Base-by-base conservation (phyloP, 2,888 invertebrate species). In the Himalopsyche kuldschensis region DNA sequence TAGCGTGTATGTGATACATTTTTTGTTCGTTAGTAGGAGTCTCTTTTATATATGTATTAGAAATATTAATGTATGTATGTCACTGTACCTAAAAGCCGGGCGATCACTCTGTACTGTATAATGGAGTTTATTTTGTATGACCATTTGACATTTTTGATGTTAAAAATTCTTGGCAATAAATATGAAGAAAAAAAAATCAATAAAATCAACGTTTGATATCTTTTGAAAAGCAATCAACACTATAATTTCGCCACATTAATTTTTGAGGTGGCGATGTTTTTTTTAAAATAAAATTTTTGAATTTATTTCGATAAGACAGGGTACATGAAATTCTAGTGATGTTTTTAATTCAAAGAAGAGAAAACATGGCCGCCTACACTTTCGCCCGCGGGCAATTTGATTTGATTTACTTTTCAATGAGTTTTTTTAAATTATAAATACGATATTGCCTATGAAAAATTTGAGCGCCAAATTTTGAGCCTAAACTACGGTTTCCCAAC, bases 1-100 rank as follows among this genome's bases (percentile, higher is more conserved):
- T 91, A 91, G 90, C 91, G 91, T 91, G 82, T 84, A 75, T 79
- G 84, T 83, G 83, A 78, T 84, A 79, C 84, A 83, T 41, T 48
- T 80, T 84, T 84, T 84, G 85, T 83, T 79, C 30, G 69, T 84
- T 82, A 69, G 80, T 84, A 82, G 84, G 80, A 82, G 82, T 84
- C 83, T 84, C 83, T 82, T 86, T 80, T 82, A 79, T 84, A 41
- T 41, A 41, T 41, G 15, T 41, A 86, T 81, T 82, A 76, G 31
- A 77, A 79, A 48, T 78, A 83, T 41, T 77, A 81, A 81, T 82
- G 48, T 82, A 80, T 80, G 63, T 78, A 86, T 86, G 86, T 86
- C 86, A 86, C 85, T 84, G 86, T 86, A 86, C 86, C 86, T 86
- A 85, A 85, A 84, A 84, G 83, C 85, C 84, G 85, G 85, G 84